Evolutionary conservation across 2,888 invertebrate genomes (phyloP), one percentile per base, ranked within the genome.

Genomic region (Ferdinandea cuprea): DNA sequence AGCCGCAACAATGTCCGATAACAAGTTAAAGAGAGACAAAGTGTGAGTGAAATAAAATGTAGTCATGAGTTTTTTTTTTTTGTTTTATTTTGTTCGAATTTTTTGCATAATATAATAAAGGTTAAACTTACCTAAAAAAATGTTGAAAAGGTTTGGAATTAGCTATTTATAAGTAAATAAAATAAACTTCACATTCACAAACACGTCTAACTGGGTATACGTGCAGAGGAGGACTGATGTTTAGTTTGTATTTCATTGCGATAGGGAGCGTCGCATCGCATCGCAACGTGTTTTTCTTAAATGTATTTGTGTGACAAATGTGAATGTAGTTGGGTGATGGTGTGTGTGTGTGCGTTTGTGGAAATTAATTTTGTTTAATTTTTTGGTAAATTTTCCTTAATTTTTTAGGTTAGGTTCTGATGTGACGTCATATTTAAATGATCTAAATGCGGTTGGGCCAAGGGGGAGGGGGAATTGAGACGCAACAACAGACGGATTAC

Each of bases 291-390:
- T 73, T 86, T 81, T 85, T 77, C 85, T 85, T 85, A 74, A 3
- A 25, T 25, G 85, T 85, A 73, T 69, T 73, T 84, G 80, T 86
- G 44, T 52, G 35, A 56, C 52, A 9, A 35, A 4, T 72, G 58
- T n/a, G 25, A 48, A 28, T 76, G 86, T 86, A 68, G 85, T 76
- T 85, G 86, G 85, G 85, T 46, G 85, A n/a, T 85, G 56, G 50
- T 85, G 11, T 37, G n/a, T 25, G n/a, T 40, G 54, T 66, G 56
- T 81, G 46, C 84, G 54, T 68, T 72, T 80, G 74, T 81, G 30
- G 11, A 13, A 63, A 15, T 65, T 65, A 66, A 74, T 65, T 74
- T 46, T 52, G 52, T 48, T 58, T 71, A 65, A 54, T 15, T 15
- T 17, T 11, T 19, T 0, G 19, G 0, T 9, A 19, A 50, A 40